Percentiles rank a stretch among this genome's conserved stretches.
Evolutionary conservation across 2,888 invertebrate species (phyloP).

Genomic region (Cantharis nigra): DNA sequence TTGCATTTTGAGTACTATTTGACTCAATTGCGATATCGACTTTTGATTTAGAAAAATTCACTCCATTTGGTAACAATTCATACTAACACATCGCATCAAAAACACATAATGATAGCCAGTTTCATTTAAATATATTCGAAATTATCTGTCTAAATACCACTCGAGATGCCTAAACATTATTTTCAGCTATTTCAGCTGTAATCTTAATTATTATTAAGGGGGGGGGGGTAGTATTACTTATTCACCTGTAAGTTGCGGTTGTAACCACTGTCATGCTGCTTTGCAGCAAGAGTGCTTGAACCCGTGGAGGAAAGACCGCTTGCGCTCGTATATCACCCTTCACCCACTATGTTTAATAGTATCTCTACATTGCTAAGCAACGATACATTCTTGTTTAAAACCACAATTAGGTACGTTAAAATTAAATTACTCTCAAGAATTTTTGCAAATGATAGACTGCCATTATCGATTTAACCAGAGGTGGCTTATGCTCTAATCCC

Average conservation of each 20-base stretch:
- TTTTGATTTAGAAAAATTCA: not conserved
- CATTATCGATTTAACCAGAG: not conserved
- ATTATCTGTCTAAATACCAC: not conserved
- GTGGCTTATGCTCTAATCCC: not conserved
- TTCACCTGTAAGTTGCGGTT: not conserved
- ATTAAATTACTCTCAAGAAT: not conserved
- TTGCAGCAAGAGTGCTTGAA: not conserved
- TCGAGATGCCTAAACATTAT: too few relatives aligned
- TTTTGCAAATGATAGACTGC: not conserved
- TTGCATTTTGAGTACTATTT: not conserved
- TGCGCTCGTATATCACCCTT: not conserved
- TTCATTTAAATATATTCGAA: not conserved
- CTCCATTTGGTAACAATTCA: not conserved
- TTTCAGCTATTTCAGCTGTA: too few relatives aligned
- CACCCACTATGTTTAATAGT: not conserved
- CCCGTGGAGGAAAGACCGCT: not conserved
- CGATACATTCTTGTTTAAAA: not conserved
- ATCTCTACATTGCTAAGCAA: not conserved
- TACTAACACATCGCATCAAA: not conserved
- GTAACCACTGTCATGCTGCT: not conserved
- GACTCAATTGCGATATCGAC: not conserved
- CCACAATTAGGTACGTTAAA: not conserved
- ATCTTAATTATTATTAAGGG: too few relatives aligned
- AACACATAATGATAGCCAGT: not conserved
- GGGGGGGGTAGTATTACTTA: too few relatives aligned